Evolutionary conservation across 2,888 invertebrate species (phyloP).

Genomic region (Helicoverpa assulta): DNA sequence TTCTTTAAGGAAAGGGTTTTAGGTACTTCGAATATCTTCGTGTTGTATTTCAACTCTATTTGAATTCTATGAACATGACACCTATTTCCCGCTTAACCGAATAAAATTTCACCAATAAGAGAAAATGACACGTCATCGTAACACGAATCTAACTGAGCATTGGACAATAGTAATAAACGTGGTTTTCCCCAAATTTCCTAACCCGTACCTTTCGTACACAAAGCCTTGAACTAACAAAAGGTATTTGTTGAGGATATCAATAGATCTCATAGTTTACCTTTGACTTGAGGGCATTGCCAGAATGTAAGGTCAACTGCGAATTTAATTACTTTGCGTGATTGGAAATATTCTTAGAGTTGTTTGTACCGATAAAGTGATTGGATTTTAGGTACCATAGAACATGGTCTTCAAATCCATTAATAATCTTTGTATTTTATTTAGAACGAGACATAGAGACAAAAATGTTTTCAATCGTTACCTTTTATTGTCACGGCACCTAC

Average conservation of each 20-base stretch:
- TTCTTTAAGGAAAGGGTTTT: too few relatives aligned
- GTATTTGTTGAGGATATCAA: slow-evolving; percentile 49
- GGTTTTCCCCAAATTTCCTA: slow-evolving; percentile 7
- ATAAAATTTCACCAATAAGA: neutral
- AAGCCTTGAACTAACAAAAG: slow-evolving; percentile 34
- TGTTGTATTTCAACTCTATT: neutral
- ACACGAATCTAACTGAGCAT: neutral
- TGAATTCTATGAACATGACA: neutral
- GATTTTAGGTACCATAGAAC: neutral
- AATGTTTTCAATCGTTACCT: too few relatives aligned
- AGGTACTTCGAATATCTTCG: too few relatives aligned
- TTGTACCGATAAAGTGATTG: slow-evolving; percentile 3
- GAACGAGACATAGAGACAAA: too few relatives aligned
- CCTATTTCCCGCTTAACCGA: neutral
- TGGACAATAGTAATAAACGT: slow-evolving; percentile 7
- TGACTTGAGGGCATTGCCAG: slow-evolving; percentile 24
- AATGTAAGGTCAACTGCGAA: slow-evolving; percentile 36
- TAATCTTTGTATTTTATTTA: neutral
- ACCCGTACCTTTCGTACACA: slow-evolving; percentile 20
- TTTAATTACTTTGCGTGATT: slow-evolving; percentile 32
- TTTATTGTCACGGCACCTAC: too few relatives aligned
- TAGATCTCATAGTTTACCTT: slow-evolving; percentile 17
- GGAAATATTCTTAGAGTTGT: slow-evolving; percentile 13
- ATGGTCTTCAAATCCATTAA: neutral
- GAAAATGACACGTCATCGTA: neutral